Percentiles rank a stretch among this genome's conserved stretches.
phyloP scores from a whole-genome alignment of 2,888 invertebrate species.

The Heteromurus nitidus region DNA sequence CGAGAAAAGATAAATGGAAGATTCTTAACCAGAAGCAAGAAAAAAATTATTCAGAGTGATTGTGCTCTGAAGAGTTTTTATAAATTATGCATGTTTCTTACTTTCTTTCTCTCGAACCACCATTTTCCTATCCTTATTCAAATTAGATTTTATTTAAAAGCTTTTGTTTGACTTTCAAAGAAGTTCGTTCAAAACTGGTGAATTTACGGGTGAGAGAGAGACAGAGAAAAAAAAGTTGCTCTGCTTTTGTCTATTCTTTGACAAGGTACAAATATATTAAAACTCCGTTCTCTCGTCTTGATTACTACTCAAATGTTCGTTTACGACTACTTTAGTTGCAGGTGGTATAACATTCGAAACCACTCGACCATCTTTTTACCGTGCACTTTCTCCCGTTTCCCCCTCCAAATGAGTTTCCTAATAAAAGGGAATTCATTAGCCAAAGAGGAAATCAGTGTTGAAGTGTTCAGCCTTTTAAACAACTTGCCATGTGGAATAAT shows the following conservation, averaged over 20 bases:
- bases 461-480: slow-evolving; percentile 4
- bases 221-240: not conserved
- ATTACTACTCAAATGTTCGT: not conserved
- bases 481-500: slow-evolving; percentile 20
- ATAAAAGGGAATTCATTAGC: slow-evolving; percentile 6
- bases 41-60: not conserved
- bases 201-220: not conserved
- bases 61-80: not conserved
- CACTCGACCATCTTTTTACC: not conserved
- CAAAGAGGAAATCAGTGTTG: slow-evolving; percentile 29
- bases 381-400: not conserved
- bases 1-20: too few species aligned
- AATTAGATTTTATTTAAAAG: slow-evolving; percentile 3
- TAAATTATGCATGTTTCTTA: slow-evolving; percentile 20
- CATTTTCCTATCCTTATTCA: slow-evolving; percentile 3
- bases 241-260: too few species aligned
- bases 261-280: not conserved
- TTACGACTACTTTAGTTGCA: too few species aligned
- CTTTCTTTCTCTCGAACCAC: slow-evolving; percentile 2
- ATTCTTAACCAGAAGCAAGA: not conserved
- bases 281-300: not conserved
- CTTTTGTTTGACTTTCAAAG: slow-evolving; percentile 24
- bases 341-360: too few species aligned
- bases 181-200: slow-evolving; percentile 9
- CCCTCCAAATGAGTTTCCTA: not conserved